A percentile compares a stretch with the other conserved stretches of the same genome.
Conservation (phyloP, 2,888 invertebrate genomes). For the Philopedon plagiatum region DNA sequence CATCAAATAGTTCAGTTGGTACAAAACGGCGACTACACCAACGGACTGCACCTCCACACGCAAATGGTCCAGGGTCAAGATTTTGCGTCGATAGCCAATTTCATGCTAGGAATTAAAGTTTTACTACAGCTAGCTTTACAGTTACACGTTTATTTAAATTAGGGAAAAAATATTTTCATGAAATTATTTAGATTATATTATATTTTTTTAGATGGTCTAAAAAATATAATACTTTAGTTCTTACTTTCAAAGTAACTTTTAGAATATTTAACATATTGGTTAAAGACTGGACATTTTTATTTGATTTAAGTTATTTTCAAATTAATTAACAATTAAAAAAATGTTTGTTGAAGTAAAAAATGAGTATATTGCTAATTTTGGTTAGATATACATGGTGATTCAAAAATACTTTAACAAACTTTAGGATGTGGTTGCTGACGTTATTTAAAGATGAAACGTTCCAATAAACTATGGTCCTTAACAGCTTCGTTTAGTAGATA, state of each 20-base stretch:
- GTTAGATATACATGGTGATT: no score
- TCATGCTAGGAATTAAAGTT: constrained; percentile 93
- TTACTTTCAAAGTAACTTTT: not conserved
- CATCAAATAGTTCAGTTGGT: constrained; percentile 83
- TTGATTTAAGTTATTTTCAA: no score
- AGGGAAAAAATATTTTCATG: constrained; percentile 14
- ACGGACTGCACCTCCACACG: constrained; percentile 79
- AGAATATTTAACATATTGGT: not conserved
- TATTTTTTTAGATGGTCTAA: not conserved
- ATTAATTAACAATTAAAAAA: no score
- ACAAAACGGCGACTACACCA: constrained; percentile 79
- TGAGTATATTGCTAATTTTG: no score
- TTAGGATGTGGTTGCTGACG: no score
- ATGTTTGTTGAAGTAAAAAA: no score
- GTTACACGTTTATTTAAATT: constrained; percentile 73
- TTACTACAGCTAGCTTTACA: constrained; percentile 88
- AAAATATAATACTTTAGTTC: not conserved
- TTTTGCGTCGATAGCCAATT: constrained; percentile 91
- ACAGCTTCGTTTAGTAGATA: no score
- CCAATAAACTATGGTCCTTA: no score
- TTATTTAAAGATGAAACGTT: no score
- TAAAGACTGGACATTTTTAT: constrained; percentile 2
- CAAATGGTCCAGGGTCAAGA: constrained; percentile 89
- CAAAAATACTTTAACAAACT: no score
- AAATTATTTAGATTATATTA: not conserved